Conservation (phyloP, 1,140 invertebrate species). For the Harlomillsia oculata region DNA sequence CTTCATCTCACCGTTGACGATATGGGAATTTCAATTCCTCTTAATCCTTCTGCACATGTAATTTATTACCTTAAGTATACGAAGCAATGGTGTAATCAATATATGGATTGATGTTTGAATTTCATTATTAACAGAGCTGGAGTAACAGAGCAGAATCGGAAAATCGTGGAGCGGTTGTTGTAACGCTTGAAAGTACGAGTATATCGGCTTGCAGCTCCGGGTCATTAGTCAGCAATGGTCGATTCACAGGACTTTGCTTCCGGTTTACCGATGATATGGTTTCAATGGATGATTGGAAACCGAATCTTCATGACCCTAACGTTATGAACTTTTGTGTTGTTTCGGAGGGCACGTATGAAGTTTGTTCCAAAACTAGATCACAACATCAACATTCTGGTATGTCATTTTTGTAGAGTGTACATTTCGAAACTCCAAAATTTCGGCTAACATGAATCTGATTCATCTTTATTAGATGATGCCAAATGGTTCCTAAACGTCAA, state of each 20-base stretch:
- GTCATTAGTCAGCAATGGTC: slow-evolving; percentile 64
- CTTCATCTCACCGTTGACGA: slow-evolving; percentile 90
- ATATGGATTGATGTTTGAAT: background rate
- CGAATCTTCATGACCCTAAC: slow-evolving; percentile 64
- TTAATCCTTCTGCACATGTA: slow-evolving; percentile 64
- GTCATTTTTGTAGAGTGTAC: background rate
- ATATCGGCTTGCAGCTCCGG: slow-evolving; percentile 81
- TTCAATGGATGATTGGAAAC: slow-evolving; percentile 96
- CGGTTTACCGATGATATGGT: slow-evolving; percentile 95
- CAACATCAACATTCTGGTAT: slow-evolving; percentile 31
- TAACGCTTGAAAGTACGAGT: slow-evolving; percentile 87
- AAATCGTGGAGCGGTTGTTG: slow-evolving; percentile 77
- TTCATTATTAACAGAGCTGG: slow-evolving; percentile 17
- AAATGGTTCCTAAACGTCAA: slow-evolving; percentile 97
- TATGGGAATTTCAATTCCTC: slow-evolving; percentile 89
- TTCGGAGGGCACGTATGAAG: slow-evolving; percentile 92
- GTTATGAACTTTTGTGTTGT: slow-evolving; percentile 94
- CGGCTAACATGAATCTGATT: too few species aligned
- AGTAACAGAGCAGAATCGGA: slow-evolving; percentile 52
- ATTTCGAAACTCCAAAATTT: background rate
- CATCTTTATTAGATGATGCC: slow-evolving; percentile 63
- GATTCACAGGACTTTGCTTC: slow-evolving; percentile 73
- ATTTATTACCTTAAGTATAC: slow-evolving; percentile 32
- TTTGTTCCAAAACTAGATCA: slow-evolving; percentile 30
- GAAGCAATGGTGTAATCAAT: slow-evolving; percentile 9